Conservation (phyloP, 2,113 vertebrate genomes). For the Tragelaphus buxtoni region DNA sequence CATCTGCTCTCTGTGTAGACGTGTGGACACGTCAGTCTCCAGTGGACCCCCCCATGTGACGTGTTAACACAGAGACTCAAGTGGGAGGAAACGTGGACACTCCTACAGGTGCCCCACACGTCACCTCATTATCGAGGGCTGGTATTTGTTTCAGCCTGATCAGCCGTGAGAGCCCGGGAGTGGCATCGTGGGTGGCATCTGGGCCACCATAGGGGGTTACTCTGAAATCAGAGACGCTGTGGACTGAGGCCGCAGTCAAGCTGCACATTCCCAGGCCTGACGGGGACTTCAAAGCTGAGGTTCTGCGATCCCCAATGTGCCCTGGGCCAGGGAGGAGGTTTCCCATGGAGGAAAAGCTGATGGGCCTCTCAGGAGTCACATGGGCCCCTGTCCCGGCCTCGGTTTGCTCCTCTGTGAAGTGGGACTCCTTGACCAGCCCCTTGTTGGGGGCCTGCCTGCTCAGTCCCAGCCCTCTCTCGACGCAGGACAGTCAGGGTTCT, state of each 20-base stretch:
- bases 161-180: rapidly evolving
- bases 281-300: not conserved
- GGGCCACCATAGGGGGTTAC: rapidly evolving
- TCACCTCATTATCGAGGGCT: rapidly evolving
- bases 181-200: rapidly evolving
- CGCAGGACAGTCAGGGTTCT: not conserved
- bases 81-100: rapidly evolving
- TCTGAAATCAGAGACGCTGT: not conserved
- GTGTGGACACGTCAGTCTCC: not conserved
- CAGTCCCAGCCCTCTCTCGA: too few species aligned
- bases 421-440: not conserved
- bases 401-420: not conserved
- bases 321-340: not conserved
- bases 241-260: rapidly evolving
- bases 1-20: rapidly evolving
- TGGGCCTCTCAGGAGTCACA: rapidly evolving
- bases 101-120: rapidly evolving
- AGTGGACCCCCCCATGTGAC: not conserved
- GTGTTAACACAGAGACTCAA: rapidly evolving
- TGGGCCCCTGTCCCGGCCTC: not conserved
- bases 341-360: rapidly evolving
- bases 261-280: rapidly evolving
- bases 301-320: rapidly evolving
- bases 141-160: rapidly evolving
- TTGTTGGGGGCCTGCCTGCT: not conserved